Evolutionary conservation across 1,140 invertebrate genomes (phyloP), one percentile per base, ranked within the genome.

Genomic region (Doryteuthis pealeii): DNA sequence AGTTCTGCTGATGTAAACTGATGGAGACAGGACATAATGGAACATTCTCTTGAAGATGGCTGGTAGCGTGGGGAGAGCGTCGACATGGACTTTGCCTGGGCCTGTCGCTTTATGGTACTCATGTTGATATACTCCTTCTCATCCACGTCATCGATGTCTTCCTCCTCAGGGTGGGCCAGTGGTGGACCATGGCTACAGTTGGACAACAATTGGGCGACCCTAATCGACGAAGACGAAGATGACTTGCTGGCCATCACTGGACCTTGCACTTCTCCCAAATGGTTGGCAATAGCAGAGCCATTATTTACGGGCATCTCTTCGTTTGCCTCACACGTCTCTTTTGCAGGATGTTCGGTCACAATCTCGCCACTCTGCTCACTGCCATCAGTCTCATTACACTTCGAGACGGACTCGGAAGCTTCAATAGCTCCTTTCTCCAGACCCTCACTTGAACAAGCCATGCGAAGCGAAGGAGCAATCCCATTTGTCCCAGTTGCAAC

Each of bases 1-100:
- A 96, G 87, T 86, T 99, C 96, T 28, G 93, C 90, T 0, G 92
- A 91, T 0, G 96, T 98, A 86, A 98, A 98, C 87, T 96, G 94
- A 81, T 93, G 94, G 6, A 99, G 90, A 85, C 95, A 97, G 0
- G 94, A 95, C 81, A 93, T 73, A 5, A 89, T 73, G 1, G 94
- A 95, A 84, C 89, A 90, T 81, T 96, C 95, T 28, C 92, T 91
- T 71, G 94, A 92, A 66, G 92, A 91, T 76, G 91, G 91, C 22
- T 92, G 89, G 83, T 94, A 94, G 10, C 93, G 89, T 4, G 90
- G 71, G 75, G 82, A 78, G 28, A 87, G 74, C 26, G 80, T 81
- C 28, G 73, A 77, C 54, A 82, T 79, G 6, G 83, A 83, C 72
- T 82, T 83, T n/a, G 76, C 54, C 49, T 78, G 74, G 0, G 82